Evolutionary conservation across 2,797 vertebrate genomes (phyloP).

Genomic region (Gobio occitaniae): DNA sequence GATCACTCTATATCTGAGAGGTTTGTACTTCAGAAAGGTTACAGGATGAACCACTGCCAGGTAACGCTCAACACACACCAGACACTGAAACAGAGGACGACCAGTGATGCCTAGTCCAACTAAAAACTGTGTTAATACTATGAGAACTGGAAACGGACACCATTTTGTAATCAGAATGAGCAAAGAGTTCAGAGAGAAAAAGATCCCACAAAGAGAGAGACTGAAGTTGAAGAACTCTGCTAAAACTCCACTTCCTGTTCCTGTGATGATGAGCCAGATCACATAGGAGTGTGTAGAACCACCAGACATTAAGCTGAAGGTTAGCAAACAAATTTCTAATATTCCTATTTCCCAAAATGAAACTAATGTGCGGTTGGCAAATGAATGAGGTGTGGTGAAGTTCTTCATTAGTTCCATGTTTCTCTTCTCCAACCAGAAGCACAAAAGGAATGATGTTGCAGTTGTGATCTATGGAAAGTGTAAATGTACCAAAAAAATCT

Average conservation of each 20-base stretch:
- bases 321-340: neutral
- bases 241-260: neutral
- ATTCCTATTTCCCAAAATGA: neutral
- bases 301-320: neutral
- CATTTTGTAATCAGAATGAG: neutral
- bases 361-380: rapidly evolving
- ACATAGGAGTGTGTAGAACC: neutral
- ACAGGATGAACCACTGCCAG: constrained; percentile 10
- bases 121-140: neutral
- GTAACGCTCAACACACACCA: neutral
- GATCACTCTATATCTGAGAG: constrained; percentile 16
- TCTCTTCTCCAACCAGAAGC: neutral
- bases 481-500: neutral
- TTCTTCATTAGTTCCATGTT: neutral
- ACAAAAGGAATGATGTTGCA: neutral
- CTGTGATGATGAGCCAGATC: neutral
- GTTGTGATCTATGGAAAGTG: neutral
- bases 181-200: neutral
- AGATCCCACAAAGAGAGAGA: neutral
- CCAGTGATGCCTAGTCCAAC: neutral
- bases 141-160: neutral
- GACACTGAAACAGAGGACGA: neutral
- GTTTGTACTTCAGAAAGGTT: neutral
- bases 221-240: neutral
- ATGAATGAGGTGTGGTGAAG: neutral